Evolutionary conservation across 2,888 invertebrate species (phyloP).

Genomic region (Brachycybe producta): DNA sequence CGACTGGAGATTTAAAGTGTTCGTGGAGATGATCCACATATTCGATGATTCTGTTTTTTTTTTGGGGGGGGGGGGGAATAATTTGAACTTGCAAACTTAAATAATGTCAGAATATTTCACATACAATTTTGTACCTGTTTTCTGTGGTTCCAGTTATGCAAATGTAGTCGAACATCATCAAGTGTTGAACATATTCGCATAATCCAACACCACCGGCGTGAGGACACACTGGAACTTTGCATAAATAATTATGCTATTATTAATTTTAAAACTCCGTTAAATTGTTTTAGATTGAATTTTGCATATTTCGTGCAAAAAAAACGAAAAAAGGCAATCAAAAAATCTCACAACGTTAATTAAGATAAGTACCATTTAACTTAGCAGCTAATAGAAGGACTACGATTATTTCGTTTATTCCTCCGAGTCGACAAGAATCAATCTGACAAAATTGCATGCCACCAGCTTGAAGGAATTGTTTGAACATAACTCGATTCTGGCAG

Average conservation of each 20-base stretch:
- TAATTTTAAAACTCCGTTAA: neutral
- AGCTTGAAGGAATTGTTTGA: conserved; percentile 75
- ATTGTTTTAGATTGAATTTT: neutral
- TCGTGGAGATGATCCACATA: conserved; percentile 83
- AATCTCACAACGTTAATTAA: too few species aligned
- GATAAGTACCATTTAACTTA: conserved; percentile 55
- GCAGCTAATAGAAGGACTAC: conserved; percentile 79
- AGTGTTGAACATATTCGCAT: conserved; percentile 86
- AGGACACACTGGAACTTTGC: conserved; percentile 76
- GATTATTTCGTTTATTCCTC: conserved; percentile 75
- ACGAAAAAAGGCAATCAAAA: too few species aligned
- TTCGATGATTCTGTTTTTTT: conserved; percentile 47
- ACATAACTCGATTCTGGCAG: conserved; percentile 81
- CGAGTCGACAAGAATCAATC: conserved; percentile 76
- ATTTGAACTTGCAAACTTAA: neutral
- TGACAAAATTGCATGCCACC: conserved; percentile 75
- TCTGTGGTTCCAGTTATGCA: conserved; percentile 54
- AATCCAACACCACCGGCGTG: conserved; percentile 91
- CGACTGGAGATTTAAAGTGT: conserved; percentile 63
- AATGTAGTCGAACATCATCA: conserved; percentile 77
- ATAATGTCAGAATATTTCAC: too few species aligned
- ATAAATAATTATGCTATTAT: too few species aligned
- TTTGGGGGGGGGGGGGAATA: neutral
- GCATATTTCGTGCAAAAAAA: too few species aligned
- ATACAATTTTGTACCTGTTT: conserved; percentile 39